Evolutionary conservation across 2,797 vertebrate species (phyloP), one percentile per base, ranked within the genome.

Genomic region (Rhinogobio ventralis): DNA sequence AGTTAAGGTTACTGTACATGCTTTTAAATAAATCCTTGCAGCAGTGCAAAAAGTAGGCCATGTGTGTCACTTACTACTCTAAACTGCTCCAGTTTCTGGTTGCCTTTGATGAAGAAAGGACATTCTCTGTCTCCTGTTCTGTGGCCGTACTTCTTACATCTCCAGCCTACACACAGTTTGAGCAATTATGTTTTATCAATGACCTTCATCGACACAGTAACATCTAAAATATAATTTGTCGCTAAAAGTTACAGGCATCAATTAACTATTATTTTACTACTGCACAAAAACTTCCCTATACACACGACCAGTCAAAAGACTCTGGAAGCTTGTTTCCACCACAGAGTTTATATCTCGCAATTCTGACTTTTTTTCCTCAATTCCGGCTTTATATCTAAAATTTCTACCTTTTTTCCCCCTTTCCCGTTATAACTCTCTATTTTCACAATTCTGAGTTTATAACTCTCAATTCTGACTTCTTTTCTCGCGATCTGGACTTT

Each of bases 11-110:
- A 57, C 13, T 39, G 14, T 28, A 7, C 7, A 11, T 76, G 53
- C 7, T 28, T 81, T 55, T 5, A 69, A 57, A 81, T 25, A 71
- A 71, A 81, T 45, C 5, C 20, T 25, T 19, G 57, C 11, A 25
- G 68, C 14, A 30, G n/a, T 66, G 28, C 9, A 46, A 57, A 57
- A 60, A 77, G 51, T 57, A 39, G n/a, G 36, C 10, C 72, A 42
- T 62, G 15, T 57, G 17, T 8, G 25, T 55, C 55, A 95, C 97
- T 96, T 94, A 99, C 97, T 93, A 99, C 97, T 94, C 97, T 93
- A 94, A 99, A 99, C 91, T 99, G 97, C 91, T 99, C 97, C 92
- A 99, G 93, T 90, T 98, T 99, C 93, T 99, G 97, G 92, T 99
- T 99, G 90, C 97, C 98, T 95, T 98, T 99, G 91, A 97, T 97